Evolutionary conservation across 2,797 vertebrate species (phyloP), one percentile per base, ranked within the genome.

Genomic region (Dendrocincla tyrannina): DNA sequence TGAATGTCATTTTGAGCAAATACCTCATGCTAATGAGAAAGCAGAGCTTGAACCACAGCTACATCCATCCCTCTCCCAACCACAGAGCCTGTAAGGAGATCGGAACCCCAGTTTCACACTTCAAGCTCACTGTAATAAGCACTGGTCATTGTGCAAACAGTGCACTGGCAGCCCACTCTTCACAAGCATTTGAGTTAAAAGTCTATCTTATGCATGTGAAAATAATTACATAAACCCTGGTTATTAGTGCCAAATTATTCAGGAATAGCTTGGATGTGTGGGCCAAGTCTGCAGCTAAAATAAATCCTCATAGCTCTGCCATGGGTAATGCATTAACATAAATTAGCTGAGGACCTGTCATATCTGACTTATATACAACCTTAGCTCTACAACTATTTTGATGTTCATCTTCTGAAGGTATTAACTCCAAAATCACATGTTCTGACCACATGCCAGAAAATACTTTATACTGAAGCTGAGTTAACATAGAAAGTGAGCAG

Each of bases 401-500:
- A 30, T 44, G 23, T 35, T 74, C 49, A 27, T 46, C 42, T 70
- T 55, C 23, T 39, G 35, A 69, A 33, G 7, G 16, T 9, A 56
- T 77, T 53, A 63, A 69, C 30, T 17, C 62, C 18, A 7, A 64
- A 88, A 42, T 64, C 58, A 78, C 32, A 53, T 58, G 3, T 66
- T 81, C 70, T 44, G 19, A 32, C 50, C 15, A 28, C 7, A 23
- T 5, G 17, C 23, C 33, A 17, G 28, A 37, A 56, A 56, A 46
- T 1, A 42, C 6, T 39, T 46, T 33, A 35, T 8, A 13, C 5
- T 39, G 76, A 68, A 44, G 30, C 28, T 15, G 56, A 58, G 69
- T 42, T 50, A 63, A 22, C 0, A 0, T 0, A 35, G 33, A 13
- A 20, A 19, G 53, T 25, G 60, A 52, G 53, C 5, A 27, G 22